Base-by-base conservation (phyloP, 2,888 invertebrate species). In the Cenopis cana region DNA sequence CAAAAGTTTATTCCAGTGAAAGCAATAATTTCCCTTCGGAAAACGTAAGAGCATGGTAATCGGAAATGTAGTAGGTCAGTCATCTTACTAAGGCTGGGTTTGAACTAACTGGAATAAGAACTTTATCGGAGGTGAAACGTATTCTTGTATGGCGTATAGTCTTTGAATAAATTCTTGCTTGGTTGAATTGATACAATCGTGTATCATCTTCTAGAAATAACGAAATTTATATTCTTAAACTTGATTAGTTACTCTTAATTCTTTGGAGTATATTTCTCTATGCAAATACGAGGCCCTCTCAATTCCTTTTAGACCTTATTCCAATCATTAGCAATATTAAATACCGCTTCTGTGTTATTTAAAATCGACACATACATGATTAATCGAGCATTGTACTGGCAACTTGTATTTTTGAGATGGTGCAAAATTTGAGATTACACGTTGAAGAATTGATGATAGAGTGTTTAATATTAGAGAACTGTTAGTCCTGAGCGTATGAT, bases 21-120 rank as follows among this genome's bases (percentile, higher is more conserved):
- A 60, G 55, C 65, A 33, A 49, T 55, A 55, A 71, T 71, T 67
- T 61, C 55, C 71, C 55, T 50, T 38, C 38, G 71, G 71, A 55
- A 38, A 61, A 66, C 50, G 55, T 60, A 49, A 66, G 60, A 60
- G 57, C 54, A 65, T 54, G 33, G 55, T 67, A 55, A 67, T 49
- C 66, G 41, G 59, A 52, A 65, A 59, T 54, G 59, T 29, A 49
- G 38, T 49, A 41, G 50, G 6, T 3, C 9, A 50, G 50, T 11
- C 18, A 11, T 8, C n/a, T 41, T 18, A 50, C 50, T 18, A 10
- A 41, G 41, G 9, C 33, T 33, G 33, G 33, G 6, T 8, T 33
- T 33, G 8, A 33, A 5, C 29, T 4, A 29, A 29, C 8, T 33
- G 33, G 33, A 33, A 33, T 6, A 33, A 33, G 33, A 8, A 33